phyloP scores from a whole-genome alignment of 1,140 invertebrate species.

The Wasmannia auropunctata region DNA sequence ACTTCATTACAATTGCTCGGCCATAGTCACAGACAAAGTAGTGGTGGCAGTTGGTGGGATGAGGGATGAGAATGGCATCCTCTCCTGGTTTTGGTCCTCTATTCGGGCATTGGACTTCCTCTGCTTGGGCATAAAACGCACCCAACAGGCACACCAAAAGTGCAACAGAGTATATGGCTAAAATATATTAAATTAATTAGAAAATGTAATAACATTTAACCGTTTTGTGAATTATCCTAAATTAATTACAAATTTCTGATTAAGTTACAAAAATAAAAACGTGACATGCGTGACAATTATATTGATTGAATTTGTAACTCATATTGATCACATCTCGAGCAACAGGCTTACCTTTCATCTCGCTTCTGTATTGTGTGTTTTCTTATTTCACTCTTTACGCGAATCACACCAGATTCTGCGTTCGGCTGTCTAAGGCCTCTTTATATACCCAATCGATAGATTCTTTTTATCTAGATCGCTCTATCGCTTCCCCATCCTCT shows the following conservation, averaged over 20 bases:
- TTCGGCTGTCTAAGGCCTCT: background rate
- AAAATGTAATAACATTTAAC: background rate
- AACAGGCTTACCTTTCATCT: conserved; percentile 70
- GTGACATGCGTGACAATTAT: background rate
- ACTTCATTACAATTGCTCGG: conserved; percentile 82
- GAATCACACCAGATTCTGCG: background rate
- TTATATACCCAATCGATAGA: conserved; percentile 65
- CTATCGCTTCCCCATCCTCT: background rate
- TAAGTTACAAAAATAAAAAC: background rate
- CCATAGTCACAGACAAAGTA: conserved; percentile 87
- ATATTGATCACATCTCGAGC: background rate
- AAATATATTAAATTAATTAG: conserved; percentile 20
- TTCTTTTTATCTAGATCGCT: conserved; percentile 58
- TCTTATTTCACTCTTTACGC: background rate
- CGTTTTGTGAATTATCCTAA: background rate
- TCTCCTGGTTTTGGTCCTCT: conserved; percentile 48
- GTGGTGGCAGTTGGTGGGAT: conserved; percentile 85
- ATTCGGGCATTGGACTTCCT: conserved; percentile 64
- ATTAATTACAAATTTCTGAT: background rate
- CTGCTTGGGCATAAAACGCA: conserved; percentile 6
- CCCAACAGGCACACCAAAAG: conserved; percentile 10
- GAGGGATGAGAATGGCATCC: conserved; percentile 81
- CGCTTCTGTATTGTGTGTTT: background rate
- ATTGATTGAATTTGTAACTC: background rate
- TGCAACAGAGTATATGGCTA: conserved; percentile 26